Conservation (phyloP, 2,797 vertebrate species). For the Todus mexicanus region DNA sequence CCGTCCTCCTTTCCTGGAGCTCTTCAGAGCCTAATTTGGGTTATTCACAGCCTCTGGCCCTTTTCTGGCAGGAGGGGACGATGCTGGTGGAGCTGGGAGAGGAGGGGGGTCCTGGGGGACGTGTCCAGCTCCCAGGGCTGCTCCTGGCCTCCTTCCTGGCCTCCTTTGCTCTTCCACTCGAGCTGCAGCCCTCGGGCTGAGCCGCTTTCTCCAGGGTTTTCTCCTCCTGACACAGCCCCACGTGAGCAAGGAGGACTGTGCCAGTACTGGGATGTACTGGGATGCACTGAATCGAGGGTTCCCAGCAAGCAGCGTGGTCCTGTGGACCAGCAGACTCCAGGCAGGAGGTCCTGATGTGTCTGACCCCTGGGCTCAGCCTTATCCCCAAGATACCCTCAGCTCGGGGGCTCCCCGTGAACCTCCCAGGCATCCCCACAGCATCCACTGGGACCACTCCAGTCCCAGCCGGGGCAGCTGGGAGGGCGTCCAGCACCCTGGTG, state of each 20-base stretch:
- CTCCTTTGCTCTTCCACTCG: neutral
- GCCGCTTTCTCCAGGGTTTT: neutral
- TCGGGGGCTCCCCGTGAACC: fast-evolving
- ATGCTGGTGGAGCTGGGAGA: neutral
- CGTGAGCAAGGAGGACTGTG: fast-evolving
- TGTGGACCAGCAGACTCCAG: too few species aligned
- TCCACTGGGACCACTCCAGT: neutral
- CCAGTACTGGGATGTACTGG: neutral
- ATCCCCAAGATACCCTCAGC: neutral
- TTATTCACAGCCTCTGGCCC: neutral
- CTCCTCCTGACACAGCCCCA: neutral
- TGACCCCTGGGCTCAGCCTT: neutral
- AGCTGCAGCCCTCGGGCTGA: neutral
- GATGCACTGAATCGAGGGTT: too few species aligned
- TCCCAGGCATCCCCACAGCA: fast-evolving
- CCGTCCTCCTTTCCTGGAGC: neutral
- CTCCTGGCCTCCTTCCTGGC: neutral
- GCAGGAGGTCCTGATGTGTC: too few species aligned
- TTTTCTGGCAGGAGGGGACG: neutral
- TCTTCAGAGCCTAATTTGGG: neutral
- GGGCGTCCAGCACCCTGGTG: neutral
- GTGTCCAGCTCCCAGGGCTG: neutral
- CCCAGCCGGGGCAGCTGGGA: too few species aligned
- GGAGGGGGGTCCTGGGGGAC: neutral
- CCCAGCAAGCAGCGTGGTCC: too few species aligned